Conservation (phyloP, 2,888 invertebrate genomes). For the Trilocha varians region DNA sequence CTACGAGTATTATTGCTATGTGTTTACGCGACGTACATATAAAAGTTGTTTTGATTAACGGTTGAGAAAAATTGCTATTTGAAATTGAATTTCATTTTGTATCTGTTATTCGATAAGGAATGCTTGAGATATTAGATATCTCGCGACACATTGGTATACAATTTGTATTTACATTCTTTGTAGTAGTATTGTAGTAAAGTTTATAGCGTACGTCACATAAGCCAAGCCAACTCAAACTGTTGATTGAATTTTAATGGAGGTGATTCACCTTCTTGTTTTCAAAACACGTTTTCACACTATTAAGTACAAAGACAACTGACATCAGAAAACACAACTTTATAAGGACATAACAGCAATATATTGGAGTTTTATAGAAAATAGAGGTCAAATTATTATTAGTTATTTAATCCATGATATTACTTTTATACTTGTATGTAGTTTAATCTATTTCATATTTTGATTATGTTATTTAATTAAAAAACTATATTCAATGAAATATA, state of each 20-base stretch:
- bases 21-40: constrained; percentile 30
- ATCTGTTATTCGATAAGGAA: constrained; percentile 19
- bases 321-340: too few species aligned
- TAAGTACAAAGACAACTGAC: too few species aligned
- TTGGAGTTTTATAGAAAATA: too few species aligned
- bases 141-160: constrained; percentile 33
- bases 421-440: too few species aligned
- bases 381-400: too few species aligned
- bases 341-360: too few species aligned
- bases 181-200: background rate
- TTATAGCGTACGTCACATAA: background rate
- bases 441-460: too few species aligned
- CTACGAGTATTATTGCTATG: constrained; percentile 40
- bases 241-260: constrained; percentile 27
- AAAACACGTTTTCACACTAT: constrained; percentile 14
- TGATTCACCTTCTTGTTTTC: constrained; percentile 27
- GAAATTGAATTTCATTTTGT: too few species aligned
- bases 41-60: constrained; percentile 3
- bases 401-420: too few species aligned
- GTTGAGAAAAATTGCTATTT: constrained; percentile 1
- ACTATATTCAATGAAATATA: too few species aligned
- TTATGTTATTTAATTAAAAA: too few species aligned
- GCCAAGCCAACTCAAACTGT: constrained; percentile 27
- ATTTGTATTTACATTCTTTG: constrained; percentile 14
- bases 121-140: too few species aligned